Percentiles rank a stretch among this genome's conserved stretches.
These are phyloP conservation scores for Drosophila aldrichi DNA, from an alignment of 2,888 invertebrate genomes.

Conservation along the genomic window DNA sequence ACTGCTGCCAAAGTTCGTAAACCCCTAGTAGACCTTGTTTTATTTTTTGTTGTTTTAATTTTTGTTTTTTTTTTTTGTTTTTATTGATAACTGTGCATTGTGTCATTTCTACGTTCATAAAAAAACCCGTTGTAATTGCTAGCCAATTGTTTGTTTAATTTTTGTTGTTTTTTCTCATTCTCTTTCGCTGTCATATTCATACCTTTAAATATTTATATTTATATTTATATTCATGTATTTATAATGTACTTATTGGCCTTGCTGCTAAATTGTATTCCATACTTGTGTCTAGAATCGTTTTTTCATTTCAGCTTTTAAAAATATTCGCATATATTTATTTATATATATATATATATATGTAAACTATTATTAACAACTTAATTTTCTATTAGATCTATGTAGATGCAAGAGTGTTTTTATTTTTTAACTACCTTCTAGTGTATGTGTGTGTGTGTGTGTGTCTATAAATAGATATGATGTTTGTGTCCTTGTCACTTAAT, in stretches of 20 bases:
- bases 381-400: conserved; percentile 52
- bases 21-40: conserved; percentile 13
- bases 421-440: conserved; percentile 58
- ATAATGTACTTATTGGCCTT: conserved; percentile 69
- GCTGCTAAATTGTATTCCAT: conserved; percentile 50
- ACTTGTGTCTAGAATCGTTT: conserved; percentile 47
- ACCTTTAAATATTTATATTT: conserved; percentile 29
- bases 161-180: neutral
- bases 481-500: conserved; percentile 46
- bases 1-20: conserved; percentile 51
- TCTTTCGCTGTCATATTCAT: conserved; percentile 1
- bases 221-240: conserved; percentile 41
- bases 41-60: neutral
- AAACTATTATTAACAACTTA: conserved; percentile 77
- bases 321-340: conserved; percentile 41
- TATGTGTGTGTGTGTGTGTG: conserved; percentile 22
- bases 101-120: conserved; percentile 63
- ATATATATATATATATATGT: conserved; percentile 13
- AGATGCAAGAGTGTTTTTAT: conserved; percentile 59
- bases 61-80: neutral
- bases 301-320: conserved; percentile 61
- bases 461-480: conserved; percentile 16
- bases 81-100: conserved; percentile 62
- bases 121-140: conserved; percentile 75
- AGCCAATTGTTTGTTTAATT: conserved; percentile 63